Conservation (phyloP, 2,888 invertebrate genomes). For the Sminthurides aquaticus region DNA sequence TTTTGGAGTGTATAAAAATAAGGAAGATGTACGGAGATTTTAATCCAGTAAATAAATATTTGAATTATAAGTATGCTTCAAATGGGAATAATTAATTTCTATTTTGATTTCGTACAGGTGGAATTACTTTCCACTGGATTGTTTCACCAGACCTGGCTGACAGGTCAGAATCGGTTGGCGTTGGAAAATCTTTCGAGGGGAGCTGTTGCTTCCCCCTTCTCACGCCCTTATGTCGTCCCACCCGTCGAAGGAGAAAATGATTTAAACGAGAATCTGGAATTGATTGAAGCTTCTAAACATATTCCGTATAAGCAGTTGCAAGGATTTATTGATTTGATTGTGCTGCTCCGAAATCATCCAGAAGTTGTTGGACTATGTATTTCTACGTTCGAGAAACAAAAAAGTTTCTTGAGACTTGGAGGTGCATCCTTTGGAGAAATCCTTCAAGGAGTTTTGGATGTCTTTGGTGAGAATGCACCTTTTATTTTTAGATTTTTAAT, state of each 20-base stretch:
- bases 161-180: slow-evolving; percentile 39
- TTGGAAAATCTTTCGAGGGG: slow-evolving; percentile 38
- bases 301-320: slow-evolving; percentile 36
- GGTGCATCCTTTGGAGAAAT: slow-evolving; percentile 35
- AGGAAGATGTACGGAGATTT: not conserved
- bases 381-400: slow-evolving; percentile 38
- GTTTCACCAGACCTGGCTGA: slow-evolving; percentile 42
- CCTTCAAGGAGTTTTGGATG: slow-evolving; percentile 37
- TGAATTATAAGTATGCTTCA: no score
- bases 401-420: slow-evolving; percentile 21
- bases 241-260: slow-evolving; percentile 30
- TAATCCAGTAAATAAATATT: no score
- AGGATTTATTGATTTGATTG: slow-evolving; percentile 35
- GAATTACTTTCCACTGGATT: slow-evolving; percentile 37
- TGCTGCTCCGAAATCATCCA: slow-evolving; percentile 36
- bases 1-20: not conserved
- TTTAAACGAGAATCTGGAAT: slow-evolving; percentile 36
- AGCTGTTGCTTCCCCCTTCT: slow-evolving; percentile 33
- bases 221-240: slow-evolving; percentile 30
- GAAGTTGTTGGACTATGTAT: slow-evolving; percentile 39
- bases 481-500: not conserved
- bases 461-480: slow-evolving; percentile 42
- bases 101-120: slow-evolving; percentile 26
- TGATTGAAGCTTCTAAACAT: slow-evolving; percentile 39
- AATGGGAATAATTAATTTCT: no score